Base-by-base conservation (phyloP, 2,113 vertebrate species). In the Sapayoa aenigma region DNA sequence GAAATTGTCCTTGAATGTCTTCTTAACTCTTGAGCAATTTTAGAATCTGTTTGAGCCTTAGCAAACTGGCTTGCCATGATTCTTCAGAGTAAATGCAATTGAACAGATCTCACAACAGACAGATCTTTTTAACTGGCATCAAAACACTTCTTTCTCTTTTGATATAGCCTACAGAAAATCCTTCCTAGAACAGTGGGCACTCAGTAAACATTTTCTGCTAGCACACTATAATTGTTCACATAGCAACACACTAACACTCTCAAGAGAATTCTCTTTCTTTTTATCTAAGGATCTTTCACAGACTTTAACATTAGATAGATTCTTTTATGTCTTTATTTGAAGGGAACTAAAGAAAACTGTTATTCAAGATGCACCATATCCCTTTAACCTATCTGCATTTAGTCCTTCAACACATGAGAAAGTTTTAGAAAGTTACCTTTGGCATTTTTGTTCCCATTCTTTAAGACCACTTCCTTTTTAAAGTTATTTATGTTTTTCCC, bases 161-260 rank as follows among this genome's bases (percentile, higher is more conserved):
- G 49, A 84, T 84, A 50, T 11, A 79, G 55, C 50, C 88, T 78
- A 94, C 74, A 95, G 75, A 94, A 96, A 89, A 94, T 71, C 77
- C 80, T 72, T 71, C 89, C 92, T 67, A 88, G 62, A 93, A 88
- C 3, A 95, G 60, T 14, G 30, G 73, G 60, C 69, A 58, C 73
- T 89, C 89, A 79, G 87, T 59, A 95, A 79, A 91, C 89, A 77
- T 84, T 89, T 92, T 93, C 77, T 80, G 46, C 95, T 89, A 59
- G 52, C 77, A 93, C 94, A 83, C 86, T 84, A 83, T 46, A 91
- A 90, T 17, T 88, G 92, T 90, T 97, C 88, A 88, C 91, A 97
- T 97, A 95, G 95, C 94, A 97, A 97, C 89, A 79, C 92, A 89
- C 74, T 83, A 96, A 79, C 49, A 68, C 60, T 89, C 85, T 87